phyloP scores from a whole-genome alignment of 2,113 vertebrate genomes.

The Festucalex cinctus region DNA sequence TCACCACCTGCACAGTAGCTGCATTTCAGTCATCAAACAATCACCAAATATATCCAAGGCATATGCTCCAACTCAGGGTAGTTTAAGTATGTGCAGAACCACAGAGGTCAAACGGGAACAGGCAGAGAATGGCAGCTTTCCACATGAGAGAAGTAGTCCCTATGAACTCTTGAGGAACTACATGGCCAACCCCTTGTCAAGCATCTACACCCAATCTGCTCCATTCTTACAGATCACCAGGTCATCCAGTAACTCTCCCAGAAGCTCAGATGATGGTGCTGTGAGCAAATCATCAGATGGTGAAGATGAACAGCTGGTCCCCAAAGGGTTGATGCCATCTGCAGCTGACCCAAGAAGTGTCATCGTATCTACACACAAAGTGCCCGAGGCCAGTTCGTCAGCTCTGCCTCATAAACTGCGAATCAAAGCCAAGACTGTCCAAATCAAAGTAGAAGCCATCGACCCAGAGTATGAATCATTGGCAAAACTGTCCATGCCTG shows the following conservation, averaged over 20 bases:
- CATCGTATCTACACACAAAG: slow-evolving; percentile 81
- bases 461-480: slow-evolving; percentile 84
- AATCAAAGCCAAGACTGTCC: slow-evolving; percentile 88
- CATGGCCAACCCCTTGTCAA: slow-evolving; percentile 70
- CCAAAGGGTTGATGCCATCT: slow-evolving; percentile 81
- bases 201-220: slow-evolving; percentile 77
- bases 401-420: slow-evolving; percentile 95
- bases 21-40: slow-evolving; percentile 94
- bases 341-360: slow-evolving; percentile 78
- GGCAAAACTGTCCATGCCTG: slow-evolving; percentile 74
- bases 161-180: slow-evolving; percentile 82
- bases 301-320: slow-evolving; percentile 95
- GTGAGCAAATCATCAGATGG: slow-evolving; percentile 89
- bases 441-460: slow-evolving; percentile 87
- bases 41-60: slow-evolving; percentile 83
- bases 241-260: slow-evolving; percentile 87
- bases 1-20: slow-evolving; percentile 76
- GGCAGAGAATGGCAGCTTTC: slow-evolving; percentile 70
- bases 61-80: slow-evolving; percentile 60
- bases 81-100: slow-evolving; percentile 67
- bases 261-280: slow-evolving; percentile 84
- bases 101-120: slow-evolving; percentile 85
- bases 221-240: slow-evolving; percentile 80
- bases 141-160: slow-evolving; percentile 74
- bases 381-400: slow-evolving; percentile 82